These are phyloP conservation scores for Anthopleura xanthogrammica DNA, from an alignment of 92 coral and sea anemone species.

Conservation along the genomic window DNA sequence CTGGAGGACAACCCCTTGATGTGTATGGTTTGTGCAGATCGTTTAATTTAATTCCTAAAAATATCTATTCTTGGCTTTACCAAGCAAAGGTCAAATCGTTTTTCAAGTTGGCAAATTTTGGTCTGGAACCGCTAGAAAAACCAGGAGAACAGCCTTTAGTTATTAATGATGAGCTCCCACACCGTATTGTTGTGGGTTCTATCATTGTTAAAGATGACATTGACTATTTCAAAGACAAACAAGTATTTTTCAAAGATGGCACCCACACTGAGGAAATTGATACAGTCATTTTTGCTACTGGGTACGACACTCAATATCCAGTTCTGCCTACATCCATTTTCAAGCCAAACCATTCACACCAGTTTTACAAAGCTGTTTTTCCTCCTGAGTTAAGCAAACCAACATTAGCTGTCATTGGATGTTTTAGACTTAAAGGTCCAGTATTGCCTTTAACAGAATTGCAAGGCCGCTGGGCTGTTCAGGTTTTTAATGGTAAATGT, in stretches of 20 bases:
- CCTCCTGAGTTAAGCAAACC: conserved; percentile 45
- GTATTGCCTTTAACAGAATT: conserved; percentile 61
- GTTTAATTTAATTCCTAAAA: conserved; percentile 32
- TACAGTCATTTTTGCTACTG: conserved; percentile 74
- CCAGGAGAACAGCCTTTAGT: conserved; percentile 24
- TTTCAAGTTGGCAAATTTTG: conserved; percentile 56
- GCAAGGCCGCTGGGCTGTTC: conserved; percentile 84
- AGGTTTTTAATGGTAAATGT: conserved; percentile 62
- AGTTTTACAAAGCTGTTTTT: conserved; percentile 76
- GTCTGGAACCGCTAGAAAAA: conserved; percentile 48
- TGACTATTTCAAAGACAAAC: conserved; percentile 40
- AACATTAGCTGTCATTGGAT: conserved; percentile 81
- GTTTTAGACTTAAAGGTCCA: conserved; percentile 53
- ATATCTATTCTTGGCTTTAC: conserved; percentile 18
- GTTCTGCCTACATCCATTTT: conserved; percentile 55
- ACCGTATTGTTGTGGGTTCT: conserved; percentile 79
- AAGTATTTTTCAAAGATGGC: conserved; percentile 67
- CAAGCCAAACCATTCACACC: conserved; percentile 41
- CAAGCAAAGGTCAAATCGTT: conserved; percentile 22
- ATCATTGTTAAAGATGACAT: conserved; percentile 61
- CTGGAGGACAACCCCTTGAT: conserved; percentile 71
- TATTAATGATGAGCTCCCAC: conserved; percentile 82
- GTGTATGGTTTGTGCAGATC: conserved; percentile 24
- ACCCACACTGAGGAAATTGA: conserved; percentile 70
- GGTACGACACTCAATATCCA: conserved; percentile 66